Evolutionary conservation across 2,888 invertebrate genomes (phyloP).

Genomic region (Metellina segmentata): DNA sequence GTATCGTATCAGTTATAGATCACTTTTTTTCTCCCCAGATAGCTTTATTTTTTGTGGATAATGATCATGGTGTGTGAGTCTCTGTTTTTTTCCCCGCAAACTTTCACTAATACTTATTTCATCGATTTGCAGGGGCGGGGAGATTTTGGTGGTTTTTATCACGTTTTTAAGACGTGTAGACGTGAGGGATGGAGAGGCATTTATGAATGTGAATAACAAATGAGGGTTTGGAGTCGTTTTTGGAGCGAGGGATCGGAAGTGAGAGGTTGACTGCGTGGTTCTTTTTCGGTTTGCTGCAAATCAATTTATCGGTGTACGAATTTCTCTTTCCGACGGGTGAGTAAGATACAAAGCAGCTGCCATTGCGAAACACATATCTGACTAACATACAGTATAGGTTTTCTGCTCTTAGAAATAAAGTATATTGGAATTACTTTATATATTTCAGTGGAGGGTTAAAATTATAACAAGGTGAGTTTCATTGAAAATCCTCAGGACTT

Average conservation of each 20-base stretch:
- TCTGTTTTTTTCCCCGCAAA: neutral
- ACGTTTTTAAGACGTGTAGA: slow-evolving; percentile 32
- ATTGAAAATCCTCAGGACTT: too few relatives aligned
- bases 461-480: too few relatives aligned
- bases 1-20: slow-evolving; percentile 63
- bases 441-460: too few relatives aligned
- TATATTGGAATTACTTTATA: too few relatives aligned
- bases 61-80: slow-evolving; percentile 14
- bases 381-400: too few relatives aligned
- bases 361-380: neutral
- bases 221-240: neutral
- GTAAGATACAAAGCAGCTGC: neutral
- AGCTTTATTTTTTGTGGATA: slow-evolving; percentile 38
- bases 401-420: too few relatives aligned
- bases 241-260: neutral
- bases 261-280: neutral
- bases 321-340: neutral
- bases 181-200: slow-evolving; percentile 9
- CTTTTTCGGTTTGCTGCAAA: neutral
- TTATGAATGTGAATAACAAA: slow-evolving; percentile 6
- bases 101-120: slow-evolving; percentile 29
- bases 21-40: slow-evolving; percentile 32
- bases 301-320: neutral
- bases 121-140: slow-evolving; percentile 15
- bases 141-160: slow-evolving; percentile 19